Conservation (phyloP, 2,888 invertebrate genomes). For the Folsomia candida region DNA sequence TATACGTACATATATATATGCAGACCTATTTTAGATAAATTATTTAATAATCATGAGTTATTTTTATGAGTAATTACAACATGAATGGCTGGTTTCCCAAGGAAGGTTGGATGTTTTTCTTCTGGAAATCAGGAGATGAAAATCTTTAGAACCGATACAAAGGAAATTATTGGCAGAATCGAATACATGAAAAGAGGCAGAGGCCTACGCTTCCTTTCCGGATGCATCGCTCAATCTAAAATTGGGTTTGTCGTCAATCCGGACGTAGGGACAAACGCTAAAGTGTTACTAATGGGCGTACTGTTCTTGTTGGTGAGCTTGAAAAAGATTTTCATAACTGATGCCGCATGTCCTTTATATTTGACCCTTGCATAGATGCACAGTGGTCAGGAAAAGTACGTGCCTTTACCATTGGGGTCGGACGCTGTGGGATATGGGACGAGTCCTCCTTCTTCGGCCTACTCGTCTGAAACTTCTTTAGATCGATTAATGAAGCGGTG, state of each 20-base stretch:
- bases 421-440: neutral
- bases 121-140: constrained; percentile 6
- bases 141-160: constrained; percentile 1
- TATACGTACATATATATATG: too few relatives aligned
- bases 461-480: neutral
- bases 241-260: constrained; percentile 12
- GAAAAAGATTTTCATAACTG: too few relatives aligned
- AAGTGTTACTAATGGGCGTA: constrained; percentile 20
- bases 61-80: too few relatives aligned
- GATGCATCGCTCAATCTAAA: neutral
- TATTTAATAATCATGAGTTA: too few relatives aligned
- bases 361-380: neutral
- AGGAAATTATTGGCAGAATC: constrained; percentile 15
- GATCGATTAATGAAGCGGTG: neutral
- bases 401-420: neutral
- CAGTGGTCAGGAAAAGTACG: neutral
- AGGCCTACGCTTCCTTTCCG: neutral
- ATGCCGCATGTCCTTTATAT: neutral
- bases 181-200: neutral
- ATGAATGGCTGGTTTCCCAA: neutral
- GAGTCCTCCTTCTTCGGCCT: neutral
- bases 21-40: too few relatives aligned
- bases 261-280: constrained; percentile 17
- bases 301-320: constrained; percentile 23
- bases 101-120: neutral